Evolutionary conservation across 2,888 invertebrate species (phyloP).

Genomic region (Drosophila kanekoi): DNA sequence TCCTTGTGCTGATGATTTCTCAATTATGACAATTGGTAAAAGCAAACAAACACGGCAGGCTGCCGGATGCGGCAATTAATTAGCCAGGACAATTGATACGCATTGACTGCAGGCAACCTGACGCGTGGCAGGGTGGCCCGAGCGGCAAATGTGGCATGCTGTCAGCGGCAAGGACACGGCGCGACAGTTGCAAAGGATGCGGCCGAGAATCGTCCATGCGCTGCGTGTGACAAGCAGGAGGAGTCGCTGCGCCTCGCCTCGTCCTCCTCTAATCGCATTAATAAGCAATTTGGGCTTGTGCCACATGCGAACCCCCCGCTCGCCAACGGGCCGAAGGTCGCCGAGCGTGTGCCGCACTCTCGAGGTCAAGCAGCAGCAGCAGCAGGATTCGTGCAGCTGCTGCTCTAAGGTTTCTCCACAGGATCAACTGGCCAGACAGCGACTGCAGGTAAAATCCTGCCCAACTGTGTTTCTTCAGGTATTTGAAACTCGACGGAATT

Average conservation of each 20-base stretch:
- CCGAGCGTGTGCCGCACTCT: slow-evolving; percentile 31
- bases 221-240: slow-evolving; percentile 34
- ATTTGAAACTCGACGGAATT: neutral
- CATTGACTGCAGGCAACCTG: slow-evolving; percentile 58
- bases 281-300: slow-evolving; percentile 66
- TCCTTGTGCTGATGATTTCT: slow-evolving; percentile 69
- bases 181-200: slow-evolving; percentile 23
- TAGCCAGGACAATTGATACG: slow-evolving; percentile 43
- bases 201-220: no score
- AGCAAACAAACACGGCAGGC: slow-evolving; percentile 35
- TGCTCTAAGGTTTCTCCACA: neutral
- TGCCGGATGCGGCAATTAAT: slow-evolving; percentile 64
- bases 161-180: slow-evolving; percentile 34
- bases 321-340: slow-evolving; percentile 45
- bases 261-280: slow-evolving; percentile 63
- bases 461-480: neutral
- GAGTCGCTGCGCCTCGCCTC: slow-evolving; percentile 11
- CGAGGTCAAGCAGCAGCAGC: slow-evolving; percentile 21
- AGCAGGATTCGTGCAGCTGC: slow-evolving; percentile 2
- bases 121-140: slow-evolving; percentile 70
- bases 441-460: slow-evolving; percentile 1
- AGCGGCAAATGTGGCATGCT: slow-evolving; percentile 4
- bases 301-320: slow-evolving; percentile 44
- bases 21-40: slow-evolving; percentile 74
- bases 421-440: neutral